Conservation (phyloP, 2,113 vertebrate species). For the Chinchilla lanigera region DNA sequence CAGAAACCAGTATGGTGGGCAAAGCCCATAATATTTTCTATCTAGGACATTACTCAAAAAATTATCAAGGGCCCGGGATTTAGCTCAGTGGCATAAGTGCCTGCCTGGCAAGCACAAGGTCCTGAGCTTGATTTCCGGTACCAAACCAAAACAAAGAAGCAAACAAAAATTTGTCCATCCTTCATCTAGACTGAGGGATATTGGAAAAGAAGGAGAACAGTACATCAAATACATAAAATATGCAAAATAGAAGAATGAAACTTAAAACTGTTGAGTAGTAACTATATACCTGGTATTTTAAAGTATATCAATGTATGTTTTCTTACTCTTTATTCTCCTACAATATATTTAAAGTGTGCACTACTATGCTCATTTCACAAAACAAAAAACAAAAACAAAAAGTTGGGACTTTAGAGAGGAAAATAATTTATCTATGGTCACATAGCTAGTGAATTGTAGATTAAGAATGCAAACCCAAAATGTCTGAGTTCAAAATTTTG, state of each 20-base stretch:
- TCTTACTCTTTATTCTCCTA: background rate
- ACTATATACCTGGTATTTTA: background rate
- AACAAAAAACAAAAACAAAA: background rate
- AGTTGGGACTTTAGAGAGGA: background rate
- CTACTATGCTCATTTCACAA: background rate
- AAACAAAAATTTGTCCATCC: background rate
- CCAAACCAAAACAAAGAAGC: too few relatives aligned
- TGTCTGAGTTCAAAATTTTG: background rate
- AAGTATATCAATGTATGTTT: background rate
- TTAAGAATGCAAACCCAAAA: background rate
- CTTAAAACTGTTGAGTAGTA: background rate
- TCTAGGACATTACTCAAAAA: background rate
- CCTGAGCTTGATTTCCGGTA: too few relatives aligned
- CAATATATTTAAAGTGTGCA: background rate
- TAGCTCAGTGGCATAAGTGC: too few relatives aligned
- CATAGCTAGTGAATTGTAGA: background rate
- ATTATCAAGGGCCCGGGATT: too few relatives aligned
- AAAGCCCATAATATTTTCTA: background rate
- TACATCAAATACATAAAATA: background rate
- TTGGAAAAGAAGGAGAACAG: background rate
- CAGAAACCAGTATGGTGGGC: accelerated
- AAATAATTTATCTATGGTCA: background rate
- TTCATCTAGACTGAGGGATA: background rate
- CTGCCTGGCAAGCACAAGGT: too few relatives aligned
- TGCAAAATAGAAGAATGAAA: background rate